phyloP scores from a whole-genome alignment of 2,888 invertebrate genomes.

The Euclidia mi region DNA sequence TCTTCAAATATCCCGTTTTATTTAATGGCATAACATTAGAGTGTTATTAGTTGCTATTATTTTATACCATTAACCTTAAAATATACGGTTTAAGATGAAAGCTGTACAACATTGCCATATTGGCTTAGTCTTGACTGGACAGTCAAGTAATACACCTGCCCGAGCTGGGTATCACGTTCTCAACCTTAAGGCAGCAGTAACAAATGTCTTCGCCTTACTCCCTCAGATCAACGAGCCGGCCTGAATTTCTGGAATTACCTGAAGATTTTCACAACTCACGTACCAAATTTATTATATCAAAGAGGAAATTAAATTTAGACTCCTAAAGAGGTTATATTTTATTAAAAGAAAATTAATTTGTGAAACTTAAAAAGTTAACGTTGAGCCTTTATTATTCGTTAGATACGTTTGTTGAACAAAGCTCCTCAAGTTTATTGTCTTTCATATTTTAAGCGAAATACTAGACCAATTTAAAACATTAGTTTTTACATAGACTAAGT shows the following conservation, averaged over 20 bases:
- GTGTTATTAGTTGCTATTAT: too few relatives aligned
- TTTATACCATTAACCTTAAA: too few relatives aligned
- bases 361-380: constrained; percentile 28
- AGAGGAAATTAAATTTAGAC: constrained; percentile 38
- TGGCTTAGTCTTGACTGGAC: too few relatives aligned
- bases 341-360: constrained; percentile 40
- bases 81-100: too few relatives aligned
- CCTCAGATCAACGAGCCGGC: neutral
- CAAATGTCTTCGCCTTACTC: too few relatives aligned
- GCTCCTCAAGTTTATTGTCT: constrained; percentile 5
- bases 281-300: constrained; percentile 8
- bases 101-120: too few relatives aligned
- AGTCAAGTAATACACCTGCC: too few relatives aligned
- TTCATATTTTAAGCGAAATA: constrained; percentile 5
- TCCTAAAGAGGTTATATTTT: constrained; percentile 25
- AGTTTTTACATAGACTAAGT: neutral
- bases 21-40: too few relatives aligned
- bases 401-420: constrained; percentile 24
- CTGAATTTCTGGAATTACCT: neutral
- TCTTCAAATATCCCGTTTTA: too few relatives aligned
- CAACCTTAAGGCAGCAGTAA: neutral
- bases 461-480: neutral
- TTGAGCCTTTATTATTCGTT: constrained; percentile 25
- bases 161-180: too few relatives aligned
- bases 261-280: neutral